Conservation (phyloP, 2,113 vertebrate species). For the Upupa epops region DNA sequence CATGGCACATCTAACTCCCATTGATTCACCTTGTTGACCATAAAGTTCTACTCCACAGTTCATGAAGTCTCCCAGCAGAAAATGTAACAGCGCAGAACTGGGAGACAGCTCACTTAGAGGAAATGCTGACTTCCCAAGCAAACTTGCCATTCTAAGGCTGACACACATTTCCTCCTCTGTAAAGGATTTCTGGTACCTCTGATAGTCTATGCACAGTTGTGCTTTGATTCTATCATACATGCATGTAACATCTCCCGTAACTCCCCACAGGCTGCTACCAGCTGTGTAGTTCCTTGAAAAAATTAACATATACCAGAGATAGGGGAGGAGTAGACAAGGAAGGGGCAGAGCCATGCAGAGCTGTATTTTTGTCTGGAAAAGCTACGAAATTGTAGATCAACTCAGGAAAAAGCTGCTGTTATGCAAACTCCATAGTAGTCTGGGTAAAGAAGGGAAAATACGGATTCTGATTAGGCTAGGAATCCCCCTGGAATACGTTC, state of each 20-base stretch:
- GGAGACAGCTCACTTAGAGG: neutral
- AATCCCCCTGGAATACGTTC: neutral
- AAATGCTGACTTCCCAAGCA: neutral
- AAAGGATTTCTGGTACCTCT: neutral
- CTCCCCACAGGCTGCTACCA: neutral
- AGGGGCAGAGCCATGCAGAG: neutral
- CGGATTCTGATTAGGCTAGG: neutral
- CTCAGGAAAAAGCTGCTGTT: neutral
- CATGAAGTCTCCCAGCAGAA: neutral
- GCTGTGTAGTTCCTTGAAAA: neutral
- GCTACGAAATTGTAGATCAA: neutral
- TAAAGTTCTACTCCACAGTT: neutral
- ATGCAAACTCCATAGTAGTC: neutral
- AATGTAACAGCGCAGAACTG: neutral
- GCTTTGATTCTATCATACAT: neutral
- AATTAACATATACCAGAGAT: neutral
- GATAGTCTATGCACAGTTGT: neutral
- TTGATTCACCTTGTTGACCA: neutral
- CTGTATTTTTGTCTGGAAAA: neutral
- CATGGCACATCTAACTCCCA: neutral
- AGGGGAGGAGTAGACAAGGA: neutral
- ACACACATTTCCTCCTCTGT: neutral
- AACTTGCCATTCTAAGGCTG: neutral
- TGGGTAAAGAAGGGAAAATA: neutral
- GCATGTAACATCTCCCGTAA: neutral